phyloP scores from a whole-genome alignment of 2,113 vertebrate species.

The Pandion haliaetus region DNA sequence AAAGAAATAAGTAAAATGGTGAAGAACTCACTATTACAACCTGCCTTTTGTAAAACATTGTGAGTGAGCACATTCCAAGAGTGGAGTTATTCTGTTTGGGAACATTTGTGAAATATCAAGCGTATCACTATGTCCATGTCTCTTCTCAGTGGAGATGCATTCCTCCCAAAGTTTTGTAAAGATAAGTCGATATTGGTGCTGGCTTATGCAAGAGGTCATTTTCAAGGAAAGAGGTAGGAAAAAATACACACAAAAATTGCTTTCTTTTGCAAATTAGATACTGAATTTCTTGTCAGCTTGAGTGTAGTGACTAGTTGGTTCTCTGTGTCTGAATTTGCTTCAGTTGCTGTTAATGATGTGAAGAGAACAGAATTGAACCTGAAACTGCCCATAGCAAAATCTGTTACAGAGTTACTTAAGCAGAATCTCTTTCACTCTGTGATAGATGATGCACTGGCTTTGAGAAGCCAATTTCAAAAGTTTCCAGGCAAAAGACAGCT shows the following conservation, averaged over 20 bases:
- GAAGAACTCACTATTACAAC: neutral
- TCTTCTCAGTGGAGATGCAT: neutral
- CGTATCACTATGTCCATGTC: accelerated
- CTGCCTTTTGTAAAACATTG: neutral
- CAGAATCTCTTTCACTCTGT: neutral
- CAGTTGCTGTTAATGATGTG: neutral
- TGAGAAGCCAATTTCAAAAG: neutral
- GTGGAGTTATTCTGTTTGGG: neutral
- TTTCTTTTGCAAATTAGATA: neutral
- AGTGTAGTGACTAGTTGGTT: neutral
- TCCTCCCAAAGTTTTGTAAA: neutral
- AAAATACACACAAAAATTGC: neutral
- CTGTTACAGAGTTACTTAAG: neutral
- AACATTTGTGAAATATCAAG: neutral
- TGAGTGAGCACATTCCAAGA: neutral
- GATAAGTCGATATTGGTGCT: accelerated
- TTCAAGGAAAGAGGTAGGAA: neutral
- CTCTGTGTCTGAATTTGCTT: neutral
- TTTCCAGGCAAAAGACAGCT: neutral
- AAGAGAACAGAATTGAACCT: neutral
- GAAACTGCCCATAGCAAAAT: neutral
- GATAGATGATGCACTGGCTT: neutral
- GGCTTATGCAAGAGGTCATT: neutral
- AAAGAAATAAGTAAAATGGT: neutral
- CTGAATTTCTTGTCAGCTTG: neutral